A percentile compares a stretch with the other conserved stretches of the same genome.
Evolutionary conservation across 2,888 invertebrate species (phyloP).

Genomic region (Eristalinus aeneus): DNA sequence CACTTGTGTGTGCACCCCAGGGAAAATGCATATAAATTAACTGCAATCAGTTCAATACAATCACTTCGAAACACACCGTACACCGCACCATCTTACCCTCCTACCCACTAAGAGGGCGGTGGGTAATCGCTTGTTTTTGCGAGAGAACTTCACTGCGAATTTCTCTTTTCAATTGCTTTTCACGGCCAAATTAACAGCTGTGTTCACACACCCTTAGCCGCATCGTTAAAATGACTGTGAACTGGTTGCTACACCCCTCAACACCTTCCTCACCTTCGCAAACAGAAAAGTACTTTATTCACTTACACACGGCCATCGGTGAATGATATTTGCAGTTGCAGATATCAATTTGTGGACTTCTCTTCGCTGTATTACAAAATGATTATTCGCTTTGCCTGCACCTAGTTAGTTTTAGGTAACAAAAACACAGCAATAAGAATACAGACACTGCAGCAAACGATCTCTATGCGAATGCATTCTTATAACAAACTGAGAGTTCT

Average conservation of each 20-base stretch:
- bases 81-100: neutral
- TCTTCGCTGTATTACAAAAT: constrained; percentile 28
- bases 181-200: constrained; percentile 31
- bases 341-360: neutral
- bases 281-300: neutral
- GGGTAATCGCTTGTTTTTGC: constrained; percentile 4
- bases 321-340: neutral
- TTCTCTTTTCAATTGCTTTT: constrained; percentile 2
- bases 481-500: neutral
- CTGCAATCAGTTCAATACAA: constrained; percentile 1
- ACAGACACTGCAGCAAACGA: neutral
- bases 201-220: neutral
- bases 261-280: neutral
- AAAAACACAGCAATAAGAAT: neutral
- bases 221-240: constrained; percentile 16
- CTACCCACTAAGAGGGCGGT: neutral
- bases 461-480: constrained; percentile 3
- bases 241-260: neutral
- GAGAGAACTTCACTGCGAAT: neutral
- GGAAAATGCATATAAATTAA: neutral
- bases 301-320: neutral
- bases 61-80: neutral
- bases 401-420: constrained; percentile 17
- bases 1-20: neutral
- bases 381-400: constrained; percentile 40